Evolutionary conservation across 2,113 vertebrate genomes (phyloP).

Genomic region (Lasiurus borealis): DNA sequence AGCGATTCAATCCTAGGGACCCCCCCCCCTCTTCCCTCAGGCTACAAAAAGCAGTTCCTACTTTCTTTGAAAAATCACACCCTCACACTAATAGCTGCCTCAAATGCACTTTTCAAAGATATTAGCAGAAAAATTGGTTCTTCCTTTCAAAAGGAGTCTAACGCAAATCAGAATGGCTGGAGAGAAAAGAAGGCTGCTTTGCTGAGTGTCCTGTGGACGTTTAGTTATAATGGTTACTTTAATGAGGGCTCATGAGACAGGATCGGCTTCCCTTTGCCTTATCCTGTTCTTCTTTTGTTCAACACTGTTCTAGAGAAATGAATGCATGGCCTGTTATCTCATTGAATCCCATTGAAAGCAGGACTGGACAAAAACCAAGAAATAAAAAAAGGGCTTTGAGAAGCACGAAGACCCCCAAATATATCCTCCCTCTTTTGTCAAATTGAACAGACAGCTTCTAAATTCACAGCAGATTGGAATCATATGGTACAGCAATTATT

Average conservation of each 20-base stretch:
- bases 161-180: not conserved
- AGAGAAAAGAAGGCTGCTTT: not conserved
- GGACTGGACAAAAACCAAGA: not conserved
- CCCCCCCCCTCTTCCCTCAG: not conserved
- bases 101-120: constrained; percentile 51
- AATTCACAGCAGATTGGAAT: not conserved
- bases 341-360: not conserved
- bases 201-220: not conserved
- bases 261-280: not conserved
- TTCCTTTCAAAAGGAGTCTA: not conserved
- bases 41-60: constrained; percentile 10
- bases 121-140: not conserved
- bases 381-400: not conserved
- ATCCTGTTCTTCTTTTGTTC: not conserved
- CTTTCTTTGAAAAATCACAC: not conserved
- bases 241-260: not conserved
- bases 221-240: not conserved
- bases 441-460: constrained; percentile 14
- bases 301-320: not conserved
- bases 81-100: constrained; percentile 17
- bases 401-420: not conserved
- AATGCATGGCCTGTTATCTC: not conserved
- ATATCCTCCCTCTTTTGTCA: not conserved
- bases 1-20: constrained; percentile 3
- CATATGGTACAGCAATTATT: not conserved